These are phyloP conservation scores for Druon quercuslanigerum DNA, from an alignment of 1,140 invertebrate species.

Conservation along the genomic window DNA sequence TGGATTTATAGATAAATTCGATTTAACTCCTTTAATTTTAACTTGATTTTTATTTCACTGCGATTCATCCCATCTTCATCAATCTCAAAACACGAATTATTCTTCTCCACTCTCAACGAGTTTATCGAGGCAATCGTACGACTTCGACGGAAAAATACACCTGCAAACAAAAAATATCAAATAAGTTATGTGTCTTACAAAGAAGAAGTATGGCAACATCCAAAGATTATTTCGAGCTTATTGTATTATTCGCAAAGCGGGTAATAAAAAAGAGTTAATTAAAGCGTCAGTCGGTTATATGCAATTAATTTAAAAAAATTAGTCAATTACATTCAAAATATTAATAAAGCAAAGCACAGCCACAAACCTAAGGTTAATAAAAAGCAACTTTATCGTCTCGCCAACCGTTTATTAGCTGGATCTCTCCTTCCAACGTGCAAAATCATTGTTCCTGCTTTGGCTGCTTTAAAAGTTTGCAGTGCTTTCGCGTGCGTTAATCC, in stretches of 20 bases:
- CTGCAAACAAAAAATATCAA: constrained; percentile 55
- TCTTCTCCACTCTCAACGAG: constrained; percentile 59
- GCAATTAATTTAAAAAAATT: background rate
- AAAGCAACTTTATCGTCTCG: constrained; percentile 49
- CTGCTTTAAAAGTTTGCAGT: constrained; percentile 79
- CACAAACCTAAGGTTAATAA: constrained; percentile 63
- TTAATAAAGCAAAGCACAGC: constrained; percentile 61
- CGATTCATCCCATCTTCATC: background rate
- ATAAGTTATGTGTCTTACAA: background rate
- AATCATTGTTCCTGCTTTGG: constrained; percentile 80
- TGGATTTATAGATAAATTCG: background rate
- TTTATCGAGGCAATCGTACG: constrained; percentile 66
- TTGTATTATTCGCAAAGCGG: background rate
- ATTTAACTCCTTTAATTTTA: background rate
- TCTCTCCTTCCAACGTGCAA: constrained; percentile 78
- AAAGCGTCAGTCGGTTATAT: background rate
- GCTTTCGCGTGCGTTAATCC: constrained; percentile 82
- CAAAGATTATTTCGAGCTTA: constrained; percentile 19
- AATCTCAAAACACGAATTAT: constrained; percentile 39
- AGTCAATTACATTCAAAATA: constrained; percentile 4
- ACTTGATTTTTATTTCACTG: background rate
- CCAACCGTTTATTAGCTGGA: constrained; percentile 70
- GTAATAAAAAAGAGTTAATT: background rate
- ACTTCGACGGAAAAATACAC: constrained; percentile 64
- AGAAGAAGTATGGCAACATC: background rate